Evolutionary conservation across 2,888 invertebrate species (phyloP).

Genomic region (Therioaphis trifolii): DNA sequence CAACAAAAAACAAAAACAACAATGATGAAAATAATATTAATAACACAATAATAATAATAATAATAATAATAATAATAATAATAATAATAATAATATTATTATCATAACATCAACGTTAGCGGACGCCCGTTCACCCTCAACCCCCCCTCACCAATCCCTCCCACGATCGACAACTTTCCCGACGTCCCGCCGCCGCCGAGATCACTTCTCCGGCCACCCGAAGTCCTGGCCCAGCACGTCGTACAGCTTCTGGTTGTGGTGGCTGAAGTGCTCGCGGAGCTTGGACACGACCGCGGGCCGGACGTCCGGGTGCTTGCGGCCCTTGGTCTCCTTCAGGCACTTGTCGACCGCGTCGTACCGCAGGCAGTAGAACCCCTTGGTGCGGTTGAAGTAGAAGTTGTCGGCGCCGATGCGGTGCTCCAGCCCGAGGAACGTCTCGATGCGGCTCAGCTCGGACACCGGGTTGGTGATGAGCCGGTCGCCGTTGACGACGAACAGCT

Average conservation of each 20-base stretch:
- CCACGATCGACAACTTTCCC: too few relatives aligned
- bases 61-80: background rate
- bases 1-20: background rate
- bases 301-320: slow-evolving; percentile 80
- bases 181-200: background rate
- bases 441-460: slow-evolving; percentile 84
- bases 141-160: background rate
- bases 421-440: slow-evolving; percentile 83
- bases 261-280: slow-evolving; percentile 86
- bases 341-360: slow-evolving; percentile 73
- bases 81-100: background rate
- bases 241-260: slow-evolving; percentile 92
- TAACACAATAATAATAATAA: background rate
- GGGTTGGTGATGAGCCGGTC: slow-evolving; percentile 92
- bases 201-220: slow-evolving; percentile 91
- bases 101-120: background rate
- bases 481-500: slow-evolving; percentile 94
- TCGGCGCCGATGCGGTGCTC: slow-evolving; percentile 76
- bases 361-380: slow-evolving; percentile 79
- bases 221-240: slow-evolving; percentile 92
- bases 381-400: slow-evolving; percentile 95
- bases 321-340: slow-evolving; percentile 87
- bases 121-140: background rate
- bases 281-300: slow-evolving; percentile 77
- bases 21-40: too few relatives aligned